Conservation (phyloP, 2,113 vertebrate genomes). For the Orycteropus afer region DNA sequence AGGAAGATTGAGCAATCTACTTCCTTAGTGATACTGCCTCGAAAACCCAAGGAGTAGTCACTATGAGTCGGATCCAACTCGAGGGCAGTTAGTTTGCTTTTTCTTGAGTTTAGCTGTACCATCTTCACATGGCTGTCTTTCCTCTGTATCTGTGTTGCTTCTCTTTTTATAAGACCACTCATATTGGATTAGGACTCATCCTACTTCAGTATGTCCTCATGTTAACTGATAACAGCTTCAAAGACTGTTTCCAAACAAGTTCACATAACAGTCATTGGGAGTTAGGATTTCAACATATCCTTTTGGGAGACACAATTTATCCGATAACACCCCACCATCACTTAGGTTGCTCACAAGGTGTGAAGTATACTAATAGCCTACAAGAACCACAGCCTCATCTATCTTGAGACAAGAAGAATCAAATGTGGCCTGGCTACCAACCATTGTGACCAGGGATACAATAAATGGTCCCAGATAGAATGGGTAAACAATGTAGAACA, state of each 20-base stretch:
- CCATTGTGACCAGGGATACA: neutral
- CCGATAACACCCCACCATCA: neutral
- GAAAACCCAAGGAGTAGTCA: too few species aligned
- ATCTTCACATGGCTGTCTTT: neutral
- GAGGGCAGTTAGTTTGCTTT: too few species aligned
- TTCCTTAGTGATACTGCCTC: too few species aligned
- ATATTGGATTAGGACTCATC: too few species aligned
- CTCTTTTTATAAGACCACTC: neutral
- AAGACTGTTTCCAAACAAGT: neutral
- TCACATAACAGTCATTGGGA: neutral
- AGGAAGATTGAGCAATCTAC: too few species aligned
- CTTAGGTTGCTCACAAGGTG: neutral
- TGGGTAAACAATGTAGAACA: neutral
- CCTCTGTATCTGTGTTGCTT: neutral
- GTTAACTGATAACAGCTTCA: neutral
- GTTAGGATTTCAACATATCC: neutral
- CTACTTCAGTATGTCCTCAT: neutral
- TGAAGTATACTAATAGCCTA: neutral
- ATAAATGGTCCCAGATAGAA: neutral
- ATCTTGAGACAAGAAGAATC: neutral
- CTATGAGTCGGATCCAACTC: too few species aligned
- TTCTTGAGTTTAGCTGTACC: too few species aligned
- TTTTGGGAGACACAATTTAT: neutral
- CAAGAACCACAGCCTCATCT: too few species aligned
- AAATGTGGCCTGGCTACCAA: neutral